Conservation (phyloP, 1,140 invertebrate genomes). For the Cydia fagiglandana region DNA sequence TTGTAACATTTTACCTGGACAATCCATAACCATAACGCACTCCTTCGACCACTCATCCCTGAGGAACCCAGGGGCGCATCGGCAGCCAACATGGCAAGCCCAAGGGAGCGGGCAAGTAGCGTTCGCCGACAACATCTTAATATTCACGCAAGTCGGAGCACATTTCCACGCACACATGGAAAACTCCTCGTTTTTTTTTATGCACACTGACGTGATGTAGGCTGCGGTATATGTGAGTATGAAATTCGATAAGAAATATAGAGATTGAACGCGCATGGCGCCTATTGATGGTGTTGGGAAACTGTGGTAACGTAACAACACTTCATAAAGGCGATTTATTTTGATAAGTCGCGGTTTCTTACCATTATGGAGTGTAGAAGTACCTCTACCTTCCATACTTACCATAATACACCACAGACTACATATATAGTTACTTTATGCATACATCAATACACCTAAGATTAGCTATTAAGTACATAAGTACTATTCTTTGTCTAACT, state of each 20-base stretch:
- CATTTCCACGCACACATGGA: slow-evolving; percentile 66
- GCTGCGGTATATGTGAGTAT: background rate
- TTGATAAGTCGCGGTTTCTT: background rate
- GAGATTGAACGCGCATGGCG: background rate
- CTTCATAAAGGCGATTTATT: background rate
- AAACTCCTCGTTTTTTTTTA: slow-evolving; percentile 58
- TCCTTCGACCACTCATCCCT: slow-evolving; percentile 62
- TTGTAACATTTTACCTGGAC: slow-evolving; percentile 51
- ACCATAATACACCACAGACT: no score
- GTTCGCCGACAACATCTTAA: slow-evolving; percentile 42
- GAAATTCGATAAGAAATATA: slow-evolving; percentile 16
- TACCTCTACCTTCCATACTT: no score
- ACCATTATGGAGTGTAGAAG: no score
- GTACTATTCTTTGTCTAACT: no score
- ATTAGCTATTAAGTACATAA: no score
- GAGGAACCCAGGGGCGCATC: slow-evolving; percentile 60
- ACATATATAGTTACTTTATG: no score
- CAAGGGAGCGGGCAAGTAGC: slow-evolving; percentile 51
- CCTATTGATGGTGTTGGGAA: background rate
- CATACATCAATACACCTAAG: no score
- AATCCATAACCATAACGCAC: slow-evolving; percentile 59
- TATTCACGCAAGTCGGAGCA: slow-evolving; percentile 64
- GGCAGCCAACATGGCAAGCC: slow-evolving; percentile 63
- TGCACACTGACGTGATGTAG: slow-evolving; percentile 57
- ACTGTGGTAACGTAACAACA: background rate